Conservation (phyloP, 2,888 invertebrate species). For the Hirtodrosophila alboralis region DNA sequence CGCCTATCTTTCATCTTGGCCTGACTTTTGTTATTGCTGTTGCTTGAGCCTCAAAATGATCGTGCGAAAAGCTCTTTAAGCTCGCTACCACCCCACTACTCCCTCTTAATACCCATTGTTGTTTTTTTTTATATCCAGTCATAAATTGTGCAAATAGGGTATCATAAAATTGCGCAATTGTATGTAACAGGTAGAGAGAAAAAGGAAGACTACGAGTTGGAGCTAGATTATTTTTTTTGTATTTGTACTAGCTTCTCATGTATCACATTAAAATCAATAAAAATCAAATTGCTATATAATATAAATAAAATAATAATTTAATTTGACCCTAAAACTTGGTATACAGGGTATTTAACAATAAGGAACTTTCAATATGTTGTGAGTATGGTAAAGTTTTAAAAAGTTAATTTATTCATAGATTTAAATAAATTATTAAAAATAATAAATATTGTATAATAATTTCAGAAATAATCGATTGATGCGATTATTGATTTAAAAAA, state of each 20-base stretch:
- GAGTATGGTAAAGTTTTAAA: no score
- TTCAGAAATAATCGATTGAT: no score
- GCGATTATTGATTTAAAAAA: no score
- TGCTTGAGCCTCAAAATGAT: slow-evolving; percentile 37
- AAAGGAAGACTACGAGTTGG: neutral
- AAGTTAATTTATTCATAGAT: no score
- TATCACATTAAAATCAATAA: neutral
- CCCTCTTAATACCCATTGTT: slow-evolving; percentile 9
- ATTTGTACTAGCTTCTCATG: neutral
- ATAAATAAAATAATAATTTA: no score
- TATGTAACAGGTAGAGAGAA: slow-evolving; percentile 24
- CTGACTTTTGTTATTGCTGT: slow-evolving; percentile 11
- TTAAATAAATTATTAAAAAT: no score
- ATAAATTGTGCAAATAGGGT: slow-evolving; percentile 18
- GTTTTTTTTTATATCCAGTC: slow-evolving; percentile 10
- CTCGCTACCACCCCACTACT: no score
- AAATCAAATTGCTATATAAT: no score
- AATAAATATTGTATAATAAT: no score
- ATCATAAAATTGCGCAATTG: slow-evolving; percentile 12
- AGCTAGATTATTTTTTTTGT: neutral
- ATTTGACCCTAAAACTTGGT: no score
- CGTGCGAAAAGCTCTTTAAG: slow-evolving; percentile 53
- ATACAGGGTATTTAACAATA: no score
- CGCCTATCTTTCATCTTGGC: slow-evolving; percentile 39
- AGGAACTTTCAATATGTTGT: no score